Conservation (phyloP, 2,113 vertebrate species). For the Scomber japonicus region DNA sequence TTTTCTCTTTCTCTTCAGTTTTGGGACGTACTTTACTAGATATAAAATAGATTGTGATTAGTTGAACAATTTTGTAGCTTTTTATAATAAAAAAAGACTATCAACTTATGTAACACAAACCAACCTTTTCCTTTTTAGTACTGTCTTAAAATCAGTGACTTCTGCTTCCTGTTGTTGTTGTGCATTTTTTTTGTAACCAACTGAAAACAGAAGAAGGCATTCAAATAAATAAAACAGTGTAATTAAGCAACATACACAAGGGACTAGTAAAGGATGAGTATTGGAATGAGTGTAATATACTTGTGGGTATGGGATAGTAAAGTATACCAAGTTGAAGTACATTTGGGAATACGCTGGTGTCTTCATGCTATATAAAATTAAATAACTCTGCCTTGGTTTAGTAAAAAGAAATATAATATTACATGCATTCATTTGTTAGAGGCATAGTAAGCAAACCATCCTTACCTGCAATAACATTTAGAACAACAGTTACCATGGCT, state of each 20-base stretch:
- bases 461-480: constrained; percentile 91
- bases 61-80: neutral
- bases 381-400: neutral
- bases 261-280: neutral
- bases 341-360: neutral
- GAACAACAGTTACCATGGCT: constrained; percentile 84
- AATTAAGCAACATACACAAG: constrained; percentile 5
- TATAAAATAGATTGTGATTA: neutral
- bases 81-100: neutral
- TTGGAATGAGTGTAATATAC: neutral
- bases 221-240: neutral
- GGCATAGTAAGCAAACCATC: neutral
- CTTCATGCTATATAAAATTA: neutral
- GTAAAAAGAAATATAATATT: neutral
- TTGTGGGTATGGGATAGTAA: neutral
- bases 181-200: constrained; percentile 90
- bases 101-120: neutral
- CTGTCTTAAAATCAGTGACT: constrained; percentile 50
- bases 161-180: constrained; percentile 34
- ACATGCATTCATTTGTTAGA: neutral
- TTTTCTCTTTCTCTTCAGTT: constrained; percentile 52
- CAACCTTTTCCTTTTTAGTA: constrained; percentile 77
- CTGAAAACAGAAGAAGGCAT: constrained; percentile 70
- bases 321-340: neutral
- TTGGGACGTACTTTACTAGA: constrained; percentile 70